phyloP scores from a whole-genome alignment of 2,113 vertebrate species.

The Phylloscopus trochiloides region DNA sequence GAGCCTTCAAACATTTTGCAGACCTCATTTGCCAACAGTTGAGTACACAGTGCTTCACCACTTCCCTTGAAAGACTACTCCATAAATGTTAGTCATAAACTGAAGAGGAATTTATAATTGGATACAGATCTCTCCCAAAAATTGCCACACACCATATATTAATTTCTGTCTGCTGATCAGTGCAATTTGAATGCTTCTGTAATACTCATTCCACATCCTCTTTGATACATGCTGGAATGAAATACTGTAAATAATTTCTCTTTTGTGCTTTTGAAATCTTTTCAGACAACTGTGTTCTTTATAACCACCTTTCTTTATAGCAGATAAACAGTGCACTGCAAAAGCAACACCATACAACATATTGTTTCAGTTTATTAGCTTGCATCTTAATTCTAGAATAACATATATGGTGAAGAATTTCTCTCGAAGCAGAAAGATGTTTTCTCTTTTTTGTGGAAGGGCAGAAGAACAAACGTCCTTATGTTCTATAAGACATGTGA shows the following conservation, averaged over 20 bases:
- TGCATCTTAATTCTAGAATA: neutral
- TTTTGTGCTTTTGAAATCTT: neutral
- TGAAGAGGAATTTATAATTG: neutral
- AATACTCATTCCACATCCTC: neutral
- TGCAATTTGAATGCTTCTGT: neutral
- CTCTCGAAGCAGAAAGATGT: neutral
- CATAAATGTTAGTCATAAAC: neutral
- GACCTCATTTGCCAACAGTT: neutral
- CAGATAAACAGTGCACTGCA: neutral
- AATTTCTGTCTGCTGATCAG: neutral
- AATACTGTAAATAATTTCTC: neutral
- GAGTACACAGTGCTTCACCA: neutral
- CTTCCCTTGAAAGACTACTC: constrained; percentile 1
- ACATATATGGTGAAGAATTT: neutral
- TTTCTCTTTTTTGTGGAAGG: neutral
- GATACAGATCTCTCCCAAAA: neutral
- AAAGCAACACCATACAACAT: neutral
- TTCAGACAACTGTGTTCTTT: neutral
- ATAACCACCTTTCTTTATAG: neutral
- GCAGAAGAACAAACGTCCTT: neutral
- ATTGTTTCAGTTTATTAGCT: neutral
- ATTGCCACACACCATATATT: neutral
- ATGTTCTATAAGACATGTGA: neutral
- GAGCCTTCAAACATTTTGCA: neutral
- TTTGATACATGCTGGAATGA: neutral